A percentile compares a stretch with the other conserved stretches of the same genome.
Evolutionary conservation across 2,113 vertebrate genomes (phyloP).

Genomic region (Amphilophus citrinellus): DNA sequence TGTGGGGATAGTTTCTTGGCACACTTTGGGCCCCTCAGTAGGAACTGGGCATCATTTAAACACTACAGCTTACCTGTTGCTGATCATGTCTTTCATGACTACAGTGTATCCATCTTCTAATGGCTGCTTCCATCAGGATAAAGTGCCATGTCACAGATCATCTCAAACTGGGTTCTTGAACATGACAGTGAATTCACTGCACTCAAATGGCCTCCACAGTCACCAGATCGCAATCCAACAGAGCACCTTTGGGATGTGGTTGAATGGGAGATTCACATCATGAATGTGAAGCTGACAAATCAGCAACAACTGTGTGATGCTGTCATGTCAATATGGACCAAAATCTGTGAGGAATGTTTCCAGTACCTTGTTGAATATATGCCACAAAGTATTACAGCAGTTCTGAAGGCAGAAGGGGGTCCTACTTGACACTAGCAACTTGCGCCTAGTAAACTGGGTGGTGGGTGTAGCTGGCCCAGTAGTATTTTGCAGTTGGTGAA

Average conservation of each 20-base stretch:
- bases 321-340: background rate
- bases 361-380: background rate
- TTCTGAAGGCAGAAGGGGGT: background rate
- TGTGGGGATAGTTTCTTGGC: no score
- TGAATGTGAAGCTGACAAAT: background rate
- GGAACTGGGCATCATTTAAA: no score
- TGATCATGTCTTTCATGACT: no score
- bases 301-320: background rate
- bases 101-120: background rate
- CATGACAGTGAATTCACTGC: background rate
- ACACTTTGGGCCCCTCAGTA: no score
- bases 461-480: background rate
- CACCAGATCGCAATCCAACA: background rate
- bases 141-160: background rate
- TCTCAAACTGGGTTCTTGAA: no score
- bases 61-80: no score
- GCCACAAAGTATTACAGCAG: background rate
- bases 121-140: background rate
- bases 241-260: background rate
- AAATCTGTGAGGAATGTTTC: background rate
- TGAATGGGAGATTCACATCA: background rate
- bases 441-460: no score
- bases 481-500: background rate
- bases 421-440: no score
- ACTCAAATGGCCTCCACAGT: background rate